Base-by-base conservation (phyloP, 2,888 invertebrate genomes). In the Mellilla xanthometata region DNA sequence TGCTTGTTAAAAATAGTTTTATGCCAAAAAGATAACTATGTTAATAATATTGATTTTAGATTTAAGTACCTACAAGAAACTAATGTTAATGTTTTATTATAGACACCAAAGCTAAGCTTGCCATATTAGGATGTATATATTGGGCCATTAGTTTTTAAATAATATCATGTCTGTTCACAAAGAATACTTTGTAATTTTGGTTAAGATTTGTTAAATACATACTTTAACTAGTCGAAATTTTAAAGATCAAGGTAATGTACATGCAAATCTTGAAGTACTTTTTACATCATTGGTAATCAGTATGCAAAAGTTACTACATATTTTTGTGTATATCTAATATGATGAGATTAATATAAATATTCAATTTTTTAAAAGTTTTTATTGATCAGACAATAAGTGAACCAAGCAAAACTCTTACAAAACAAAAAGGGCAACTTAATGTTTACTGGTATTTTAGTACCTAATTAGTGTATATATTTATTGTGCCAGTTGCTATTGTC, bases 31-130 rank as follows among this genome's bases (percentile, higher is more conserved):
- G 35, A 49, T 43, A 52, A 48, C 44, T 39, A 45, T 44, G 31
- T 32, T 48, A 23, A 35, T 15, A 3, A 8, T 24, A 30, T 3
- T 30, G n/a, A 12, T 36, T 31, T 13, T 30, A 2, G 12, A 19
- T 19, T 19, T 34, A 35, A 5, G 15, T 30, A 39, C 41, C 33
- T 33, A 11, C n/a, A n/a, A n/a, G n/a, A n/a, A n/a, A n/a, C n/a
- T n/a, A 3, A 24, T 49, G 11, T 28, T 3, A 12, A 12, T 12
- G 8, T 29, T 12, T 12, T 43, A 38, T 11, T 32, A 68, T 79
- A 73, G 72, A 82, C 78, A 84, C 88, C 88, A 88, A 89, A 89
- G 87, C 78, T 65, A 80, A 81, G 76, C 84, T 88, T 89, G 89
- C 89, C 89, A 89, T 89, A 87, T 79, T 87, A 86, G 85, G 72